Base-by-base conservation (phyloP, 92 coral and sea anemone genomes). In the Palythoa grandiflora region DNA sequence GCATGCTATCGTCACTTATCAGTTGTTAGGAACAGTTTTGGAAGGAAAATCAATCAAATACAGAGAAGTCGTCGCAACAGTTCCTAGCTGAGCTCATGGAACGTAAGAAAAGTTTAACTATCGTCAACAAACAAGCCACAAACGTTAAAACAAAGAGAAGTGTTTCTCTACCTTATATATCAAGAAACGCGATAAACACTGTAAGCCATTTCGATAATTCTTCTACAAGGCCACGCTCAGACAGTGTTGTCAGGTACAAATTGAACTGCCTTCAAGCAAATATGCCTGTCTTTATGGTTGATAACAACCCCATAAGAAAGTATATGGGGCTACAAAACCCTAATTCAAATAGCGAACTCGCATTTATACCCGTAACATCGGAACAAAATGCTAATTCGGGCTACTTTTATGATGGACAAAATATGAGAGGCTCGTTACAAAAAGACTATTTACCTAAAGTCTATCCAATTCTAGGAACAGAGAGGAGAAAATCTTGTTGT, bases 291-390 rank as follows among this genome's bases (percentile, higher is more conserved):
- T 38, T 38, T 47, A 79, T 36, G 16, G 60, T 38, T 2, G 2
- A 79, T 44, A 11, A 79, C 28, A 60, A 79, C 17, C 72, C 84
- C 38, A 59, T 79, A 39, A 79, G 84, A 14, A 79, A 79, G 35
- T 79, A 79, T 44, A 57, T 12, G 9, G 48, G 39, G 2, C 3
- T 17, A 1, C 44, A 39, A 39, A 60, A 79, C 50, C 20, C 84
- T 39, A 15, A 72, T 13, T 38, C 73, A 17, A 39, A 79, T 28
- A 60, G 20, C 13, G 53, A 60, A 38, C 37, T 60, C 21, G 6
- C 72, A 9, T 9, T 37, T 44, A 17, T 73, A 38, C 1, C 53
- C 40, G 15, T 0, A 14, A 38, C 52, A 17, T 16, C 73, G 84
- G 16, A 60, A 12, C 51, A 21, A 68, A 79, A 21, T 60, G 4